Conservation (phyloP, 2,797 vertebrate species). For the Enteromius afrohamiltoni region DNA sequence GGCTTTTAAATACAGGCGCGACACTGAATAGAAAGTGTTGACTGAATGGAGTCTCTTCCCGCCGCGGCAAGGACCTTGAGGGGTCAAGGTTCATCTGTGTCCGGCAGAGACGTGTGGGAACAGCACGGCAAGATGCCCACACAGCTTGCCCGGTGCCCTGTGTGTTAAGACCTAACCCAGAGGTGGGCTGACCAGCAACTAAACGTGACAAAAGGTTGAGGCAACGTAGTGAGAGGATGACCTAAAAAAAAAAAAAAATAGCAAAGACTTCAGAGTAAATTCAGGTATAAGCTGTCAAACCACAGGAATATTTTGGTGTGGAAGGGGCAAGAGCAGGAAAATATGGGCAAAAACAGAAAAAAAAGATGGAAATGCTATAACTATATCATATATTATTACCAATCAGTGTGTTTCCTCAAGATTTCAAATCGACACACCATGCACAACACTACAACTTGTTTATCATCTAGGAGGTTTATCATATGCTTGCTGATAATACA, state of each 20-base stretch:
- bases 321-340: not conserved
- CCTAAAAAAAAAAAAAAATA: conserved; percentile 66
- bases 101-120: conserved; percentile 80
- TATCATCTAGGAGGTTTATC: not conserved
- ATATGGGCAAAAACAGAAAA: not conserved
- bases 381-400: not conserved
- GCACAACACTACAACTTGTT: not conserved
- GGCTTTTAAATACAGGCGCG: conserved; percentile 70
- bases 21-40: conserved; percentile 77
- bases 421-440: not conserved
- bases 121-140: conserved; percentile 75
- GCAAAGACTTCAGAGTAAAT: conserved; percentile 72
- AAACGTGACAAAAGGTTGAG: conserved; percentile 73
- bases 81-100: conserved; percentile 83
- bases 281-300: conserved; percentile 28
- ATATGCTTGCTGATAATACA: not conserved
- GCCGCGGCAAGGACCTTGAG: conserved; percentile 69
- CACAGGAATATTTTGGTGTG: not conserved
- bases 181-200: conserved; percentile 69
- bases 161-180: conserved; percentile 74
- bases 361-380: not conserved
- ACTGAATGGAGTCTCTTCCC: conserved; percentile 74
- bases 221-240: conserved; percentile 68
- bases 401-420: not conserved
- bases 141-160: conserved; percentile 77